Evolutionary conservation across 2,797 vertebrate genomes (phyloP).

Genomic region (Loris lydekkerianus): DNA sequence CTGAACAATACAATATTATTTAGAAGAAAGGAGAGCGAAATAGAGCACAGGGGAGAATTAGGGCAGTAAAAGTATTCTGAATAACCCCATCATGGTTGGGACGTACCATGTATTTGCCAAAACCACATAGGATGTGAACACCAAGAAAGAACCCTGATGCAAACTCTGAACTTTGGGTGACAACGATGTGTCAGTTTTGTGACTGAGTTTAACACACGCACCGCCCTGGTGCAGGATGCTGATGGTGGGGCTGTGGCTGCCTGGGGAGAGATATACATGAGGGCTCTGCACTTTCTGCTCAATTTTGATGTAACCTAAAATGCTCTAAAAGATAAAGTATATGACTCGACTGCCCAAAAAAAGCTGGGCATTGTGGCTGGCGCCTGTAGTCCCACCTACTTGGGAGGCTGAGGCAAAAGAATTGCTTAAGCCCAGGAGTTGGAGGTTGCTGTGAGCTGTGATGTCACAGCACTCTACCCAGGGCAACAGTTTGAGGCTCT

Average conservation of each 20-base stretch:
- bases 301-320: constrained; percentile 26
- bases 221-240: neutral
- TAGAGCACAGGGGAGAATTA: neutral
- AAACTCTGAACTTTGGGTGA: neutral
- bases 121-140: neutral
- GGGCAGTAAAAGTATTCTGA: neutral
- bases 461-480: too few species aligned
- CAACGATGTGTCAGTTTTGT: neutral
- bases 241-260: neutral
- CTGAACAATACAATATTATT: too few species aligned
- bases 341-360: too few species aligned
- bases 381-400: too few species aligned
- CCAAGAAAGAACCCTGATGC: neutral
- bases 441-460: too few species aligned
- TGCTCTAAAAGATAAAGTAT: neutral
- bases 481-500: too few species aligned
- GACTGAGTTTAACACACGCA: neutral
- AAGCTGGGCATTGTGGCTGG: too few species aligned
- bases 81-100: neutral
- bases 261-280: neutral
- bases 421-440: too few species aligned
- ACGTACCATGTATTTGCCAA: neutral
- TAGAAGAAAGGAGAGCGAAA: neutral
- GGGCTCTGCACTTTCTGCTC: neutral
- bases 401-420: too few species aligned